These are phyloP conservation scores for Trimorus sp. DNA, from an alignment of 2,888 invertebrate species.

Conservation along the genomic window DNA sequence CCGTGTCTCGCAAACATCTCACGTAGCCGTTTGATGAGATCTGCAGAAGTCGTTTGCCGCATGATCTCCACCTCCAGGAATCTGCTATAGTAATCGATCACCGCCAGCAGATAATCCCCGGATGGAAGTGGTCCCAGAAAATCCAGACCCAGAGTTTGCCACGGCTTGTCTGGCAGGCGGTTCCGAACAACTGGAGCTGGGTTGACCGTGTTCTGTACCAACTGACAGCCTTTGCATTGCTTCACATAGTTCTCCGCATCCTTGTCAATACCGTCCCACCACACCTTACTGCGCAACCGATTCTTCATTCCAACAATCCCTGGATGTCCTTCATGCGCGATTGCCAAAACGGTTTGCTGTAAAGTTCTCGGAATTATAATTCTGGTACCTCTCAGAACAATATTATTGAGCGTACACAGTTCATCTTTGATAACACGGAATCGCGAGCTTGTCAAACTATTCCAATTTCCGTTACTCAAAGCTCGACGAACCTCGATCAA, in stretches of 20 bases:
- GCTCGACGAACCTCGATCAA: too few relatives aligned
- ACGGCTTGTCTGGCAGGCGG: constrained; percentile 31
- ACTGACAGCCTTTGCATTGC: constrained; percentile 62
- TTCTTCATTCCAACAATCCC: constrained; percentile 69
- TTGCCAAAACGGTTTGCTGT: background rate
- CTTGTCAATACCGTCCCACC: constrained; percentile 68
- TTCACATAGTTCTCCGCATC: constrained; percentile 65
- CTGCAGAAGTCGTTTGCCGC: constrained; percentile 55
- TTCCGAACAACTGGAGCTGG: constrained; percentile 32
- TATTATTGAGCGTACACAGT: constrained; percentile 51
- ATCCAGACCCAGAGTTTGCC: constrained; percentile 60
- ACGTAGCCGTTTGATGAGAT: constrained; percentile 58
- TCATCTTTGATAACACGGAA: constrained; percentile 56
- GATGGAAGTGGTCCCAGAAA: constrained; percentile 64
- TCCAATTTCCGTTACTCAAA: constrained; percentile 38
- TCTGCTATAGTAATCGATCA: constrained; percentile 68
- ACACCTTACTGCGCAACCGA: constrained; percentile 65
- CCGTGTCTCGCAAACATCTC: constrained; percentile 64
- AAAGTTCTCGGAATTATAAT: background rate
- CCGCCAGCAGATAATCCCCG: constrained; percentile 50
- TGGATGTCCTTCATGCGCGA: constrained; percentile 71
- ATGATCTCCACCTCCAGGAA: too few relatives aligned
- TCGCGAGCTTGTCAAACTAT: constrained; percentile 28
- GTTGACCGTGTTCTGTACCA: constrained; percentile 35
- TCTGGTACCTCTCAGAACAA: constrained; percentile 62